Evolutionary conservation across 2,888 invertebrate genomes (phyloP).

Genomic region (Pemphredon lugubris): DNA sequence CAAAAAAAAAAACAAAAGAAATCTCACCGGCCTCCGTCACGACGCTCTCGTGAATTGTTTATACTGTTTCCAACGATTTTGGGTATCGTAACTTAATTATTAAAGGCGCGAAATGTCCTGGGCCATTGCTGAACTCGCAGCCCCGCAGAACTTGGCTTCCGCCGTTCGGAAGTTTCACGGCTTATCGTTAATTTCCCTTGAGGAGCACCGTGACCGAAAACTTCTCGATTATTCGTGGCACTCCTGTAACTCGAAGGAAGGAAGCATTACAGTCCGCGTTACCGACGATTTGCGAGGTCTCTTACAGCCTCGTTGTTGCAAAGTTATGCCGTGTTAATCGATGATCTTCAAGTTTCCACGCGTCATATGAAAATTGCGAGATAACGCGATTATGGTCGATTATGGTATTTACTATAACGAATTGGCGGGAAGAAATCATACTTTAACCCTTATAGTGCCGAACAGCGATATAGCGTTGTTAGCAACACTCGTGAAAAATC

Average conservation of each 20-base stretch:
- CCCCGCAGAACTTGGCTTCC: conserved; percentile 23
- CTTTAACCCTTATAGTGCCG: too few species aligned
- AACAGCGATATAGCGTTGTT: too few species aligned
- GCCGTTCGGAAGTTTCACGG: conserved; percentile 42
- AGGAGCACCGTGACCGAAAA: conserved; percentile 54
- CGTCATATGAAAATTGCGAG: conserved; percentile 29
- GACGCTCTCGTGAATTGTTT: not conserved
- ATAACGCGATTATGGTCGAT: conserved; percentile 20
- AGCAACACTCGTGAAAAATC: too few species aligned
- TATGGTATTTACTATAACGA: not conserved
- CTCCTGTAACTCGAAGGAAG: conserved; percentile 17
- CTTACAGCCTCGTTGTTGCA: conserved; percentile 32
- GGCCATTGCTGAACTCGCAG: conserved; percentile 2
- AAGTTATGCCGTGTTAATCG: conserved; percentile 18
- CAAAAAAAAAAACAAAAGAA: too few species aligned
- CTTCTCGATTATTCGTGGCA: conserved; percentile 52
- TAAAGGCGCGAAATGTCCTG: conserved; percentile 35
- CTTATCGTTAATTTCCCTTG: conserved; percentile 64
- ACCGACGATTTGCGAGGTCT: conserved; percentile 31
- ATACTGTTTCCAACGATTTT: conserved; percentile 21
- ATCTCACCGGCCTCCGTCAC: not conserved
- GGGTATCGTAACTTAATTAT: conserved; percentile 46
- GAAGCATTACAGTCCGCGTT: conserved; percentile 29
- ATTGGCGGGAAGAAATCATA: too few species aligned
- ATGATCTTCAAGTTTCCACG: conserved; percentile 15